phyloP scores from a whole-genome alignment of 92 coral and sea anemone genomes.

The Diadumene lineata region DNA sequence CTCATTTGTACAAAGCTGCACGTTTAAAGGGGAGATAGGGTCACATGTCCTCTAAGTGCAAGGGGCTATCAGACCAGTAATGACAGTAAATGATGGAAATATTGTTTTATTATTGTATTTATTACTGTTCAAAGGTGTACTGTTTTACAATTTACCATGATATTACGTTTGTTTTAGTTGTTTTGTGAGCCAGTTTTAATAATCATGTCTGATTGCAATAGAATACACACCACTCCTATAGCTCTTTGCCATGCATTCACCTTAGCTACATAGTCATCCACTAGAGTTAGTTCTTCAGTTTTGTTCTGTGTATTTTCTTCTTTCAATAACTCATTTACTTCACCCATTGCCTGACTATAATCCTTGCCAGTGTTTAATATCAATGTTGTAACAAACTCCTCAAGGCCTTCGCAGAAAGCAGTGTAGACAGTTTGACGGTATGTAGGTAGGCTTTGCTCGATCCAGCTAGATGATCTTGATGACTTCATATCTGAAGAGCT shows the following conservation, averaged over 20 bases:
- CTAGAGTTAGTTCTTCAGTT: constrained; percentile 17
- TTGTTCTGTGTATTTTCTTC: constrained; percentile 3
- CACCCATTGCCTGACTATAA: constrained; percentile 33
- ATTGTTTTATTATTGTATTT: too few species aligned
- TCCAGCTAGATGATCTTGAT: constrained; percentile 38
- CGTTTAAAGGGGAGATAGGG: too few species aligned
- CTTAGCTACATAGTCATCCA: constrained; percentile 82
- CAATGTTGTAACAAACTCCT: constrained; percentile 56
- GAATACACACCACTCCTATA: constrained; percentile 64
- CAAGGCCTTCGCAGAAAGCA: constrained; percentile 69
- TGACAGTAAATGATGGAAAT: too few species aligned
- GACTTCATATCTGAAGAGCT: neutral
- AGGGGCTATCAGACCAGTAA: too few species aligned
- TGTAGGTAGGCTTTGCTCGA: constrained; percentile 21
- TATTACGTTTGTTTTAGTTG: too few species aligned
- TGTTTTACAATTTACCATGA: too few species aligned
- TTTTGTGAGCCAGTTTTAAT: constrained; percentile 62
- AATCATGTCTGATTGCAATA: constrained; percentile 72
- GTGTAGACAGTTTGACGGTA: constrained; percentile 71
- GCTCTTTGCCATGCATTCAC: constrained; percentile 89
- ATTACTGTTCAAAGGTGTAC: too few species aligned
- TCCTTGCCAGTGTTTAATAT: constrained; percentile 57
- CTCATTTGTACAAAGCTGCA: too few species aligned
- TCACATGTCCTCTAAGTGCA: too few species aligned
- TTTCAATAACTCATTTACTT: constrained; percentile 31